These are phyloP conservation scores for Ischnus inquisitorius DNA, from an alignment of 2,888 invertebrate species.

Conservation along the genomic window DNA sequence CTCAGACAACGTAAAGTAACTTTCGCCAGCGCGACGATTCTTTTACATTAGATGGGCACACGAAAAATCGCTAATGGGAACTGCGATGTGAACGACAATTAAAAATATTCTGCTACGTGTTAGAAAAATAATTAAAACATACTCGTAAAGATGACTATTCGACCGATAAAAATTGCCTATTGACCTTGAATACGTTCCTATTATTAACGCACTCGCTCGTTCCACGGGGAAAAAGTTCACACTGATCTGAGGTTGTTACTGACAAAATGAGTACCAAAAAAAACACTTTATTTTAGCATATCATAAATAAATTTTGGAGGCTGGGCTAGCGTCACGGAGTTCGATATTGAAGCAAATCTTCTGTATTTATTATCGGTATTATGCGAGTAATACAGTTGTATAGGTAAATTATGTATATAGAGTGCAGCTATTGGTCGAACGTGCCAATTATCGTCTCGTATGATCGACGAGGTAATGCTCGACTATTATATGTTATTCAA, in stretches of 20 bases:
- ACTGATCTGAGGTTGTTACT: no score
- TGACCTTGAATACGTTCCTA: background rate
- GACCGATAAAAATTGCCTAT: background rate
- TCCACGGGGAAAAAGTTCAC: background rate
- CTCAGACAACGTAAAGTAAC: background rate
- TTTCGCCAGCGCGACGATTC: background rate
- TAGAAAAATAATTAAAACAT: background rate
- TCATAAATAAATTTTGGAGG: no score
- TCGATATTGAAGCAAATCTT: no score
- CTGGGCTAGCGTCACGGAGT: no score
- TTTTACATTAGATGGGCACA: background rate
- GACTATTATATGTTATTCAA: constrained; percentile 45
- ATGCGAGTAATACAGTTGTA: background rate
- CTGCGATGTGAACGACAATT: background rate
- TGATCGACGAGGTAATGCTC: constrained; percentile 20
- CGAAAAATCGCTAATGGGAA: background rate
- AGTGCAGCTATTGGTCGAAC: constrained; percentile 48
- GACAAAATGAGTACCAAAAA: no score
- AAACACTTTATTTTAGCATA: no score
- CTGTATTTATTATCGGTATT: no score
- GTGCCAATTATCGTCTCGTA: constrained; percentile 55
- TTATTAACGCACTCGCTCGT: background rate
- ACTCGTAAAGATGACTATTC: background rate
- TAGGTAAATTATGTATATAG: background rate
- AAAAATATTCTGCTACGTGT: background rate